phyloP scores from a whole-genome alignment of 1,140 invertebrate genomes.

The Drosophila ficusphila region DNA sequence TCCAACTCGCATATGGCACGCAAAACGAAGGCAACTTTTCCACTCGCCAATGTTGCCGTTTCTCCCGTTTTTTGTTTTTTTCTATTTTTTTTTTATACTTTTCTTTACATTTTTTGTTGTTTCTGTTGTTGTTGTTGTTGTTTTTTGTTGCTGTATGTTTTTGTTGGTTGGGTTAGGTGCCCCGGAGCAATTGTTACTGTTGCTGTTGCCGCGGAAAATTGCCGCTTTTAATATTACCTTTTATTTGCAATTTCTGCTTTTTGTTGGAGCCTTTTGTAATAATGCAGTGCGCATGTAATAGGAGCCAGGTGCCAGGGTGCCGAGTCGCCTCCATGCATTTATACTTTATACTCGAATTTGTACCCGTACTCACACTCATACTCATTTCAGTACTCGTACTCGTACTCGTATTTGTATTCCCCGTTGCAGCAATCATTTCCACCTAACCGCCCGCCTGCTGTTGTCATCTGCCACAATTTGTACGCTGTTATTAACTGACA shows the following conservation, averaged over 20 bases:
- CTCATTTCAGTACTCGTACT: slow-evolving; percentile 21
- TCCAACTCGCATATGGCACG: slow-evolving; percentile 80
- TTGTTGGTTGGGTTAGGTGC: slow-evolving; percentile 38
- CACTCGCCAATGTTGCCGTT: slow-evolving; percentile 7
- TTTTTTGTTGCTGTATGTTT: slow-evolving; percentile 1
- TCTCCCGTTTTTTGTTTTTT: neutral
- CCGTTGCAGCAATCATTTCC: slow-evolving; percentile 68
- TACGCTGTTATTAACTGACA: slow-evolving; percentile 79
- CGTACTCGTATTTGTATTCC: slow-evolving; percentile 38
- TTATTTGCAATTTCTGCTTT: slow-evolving; percentile 76
- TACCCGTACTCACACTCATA: slow-evolving; percentile 20
- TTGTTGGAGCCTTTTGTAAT: slow-evolving; percentile 67
- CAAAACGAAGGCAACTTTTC: slow-evolving; percentile 65
- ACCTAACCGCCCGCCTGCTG: slow-evolving; percentile 17
- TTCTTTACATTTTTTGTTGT: no score
- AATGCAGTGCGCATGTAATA: slow-evolving; percentile 80
- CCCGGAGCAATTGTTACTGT: slow-evolving; percentile 44
- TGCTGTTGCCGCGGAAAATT: slow-evolving; percentile 70
- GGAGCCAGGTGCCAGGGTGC: slow-evolving; percentile 77
- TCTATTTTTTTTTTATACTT: no score
- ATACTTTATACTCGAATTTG: slow-evolving; percentile 52
- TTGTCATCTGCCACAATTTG: slow-evolving; percentile 79
- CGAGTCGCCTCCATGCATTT: slow-evolving; percentile 71
- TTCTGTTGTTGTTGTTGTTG: slow-evolving; percentile 8
- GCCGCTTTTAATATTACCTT: slow-evolving; percentile 81